Percentiles rank a stretch among this genome's conserved stretches.
phyloP scores from a whole-genome alignment of 1,140 invertebrate genomes.

The Drosophila trapezifrons region DNA sequence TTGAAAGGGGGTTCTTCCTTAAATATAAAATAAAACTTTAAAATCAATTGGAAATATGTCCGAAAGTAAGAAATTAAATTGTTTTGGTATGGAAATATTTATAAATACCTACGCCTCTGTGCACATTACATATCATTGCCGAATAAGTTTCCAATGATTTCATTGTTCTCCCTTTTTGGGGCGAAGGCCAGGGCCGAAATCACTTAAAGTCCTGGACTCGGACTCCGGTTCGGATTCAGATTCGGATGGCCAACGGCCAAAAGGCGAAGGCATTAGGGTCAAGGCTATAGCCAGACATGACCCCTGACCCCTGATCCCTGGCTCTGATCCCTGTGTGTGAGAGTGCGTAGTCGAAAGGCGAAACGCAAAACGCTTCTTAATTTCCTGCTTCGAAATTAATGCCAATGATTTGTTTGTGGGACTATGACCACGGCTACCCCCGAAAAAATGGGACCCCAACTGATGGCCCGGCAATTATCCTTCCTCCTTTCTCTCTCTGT shows the following conservation, averaged over 20 bases:
- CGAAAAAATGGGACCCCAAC: conserved; percentile 1
- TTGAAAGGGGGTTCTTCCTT: too few relatives aligned
- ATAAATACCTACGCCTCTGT: conserved; percentile 1
- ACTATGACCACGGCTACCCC: too few relatives aligned
- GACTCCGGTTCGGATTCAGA: not conserved
- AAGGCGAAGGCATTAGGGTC: conserved; percentile 42
- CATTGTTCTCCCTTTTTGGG: conserved; percentile 26
- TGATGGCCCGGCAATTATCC: conserved; percentile 47
- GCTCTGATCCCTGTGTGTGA: not conserved
- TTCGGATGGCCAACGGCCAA: conserved; percentile 41
- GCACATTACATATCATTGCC: conserved; percentile 8
- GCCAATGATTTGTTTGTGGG: conserved; percentile 56
- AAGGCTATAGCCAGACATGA: conserved; percentile 34
- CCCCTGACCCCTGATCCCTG: not conserved
- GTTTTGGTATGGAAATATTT: not conserved
- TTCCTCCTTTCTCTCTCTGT: not conserved
- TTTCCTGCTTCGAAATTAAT: conserved; percentile 61
- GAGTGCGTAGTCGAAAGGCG: conserved; percentile 39
- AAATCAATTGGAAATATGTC: too few relatives aligned
- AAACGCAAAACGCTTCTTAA: conserved; percentile 61
- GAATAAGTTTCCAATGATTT: conserved; percentile 28
- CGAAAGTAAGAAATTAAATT: too few relatives aligned
- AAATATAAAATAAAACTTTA: not conserved
- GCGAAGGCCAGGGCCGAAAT: conserved; percentile 21
- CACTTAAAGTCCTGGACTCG: conserved; percentile 34